A percentile compares a stretch with the other conserved stretches of the same genome.
phyloP scores from a whole-genome alignment of 2,888 invertebrate genomes.

The Deroplatys truncata region DNA sequence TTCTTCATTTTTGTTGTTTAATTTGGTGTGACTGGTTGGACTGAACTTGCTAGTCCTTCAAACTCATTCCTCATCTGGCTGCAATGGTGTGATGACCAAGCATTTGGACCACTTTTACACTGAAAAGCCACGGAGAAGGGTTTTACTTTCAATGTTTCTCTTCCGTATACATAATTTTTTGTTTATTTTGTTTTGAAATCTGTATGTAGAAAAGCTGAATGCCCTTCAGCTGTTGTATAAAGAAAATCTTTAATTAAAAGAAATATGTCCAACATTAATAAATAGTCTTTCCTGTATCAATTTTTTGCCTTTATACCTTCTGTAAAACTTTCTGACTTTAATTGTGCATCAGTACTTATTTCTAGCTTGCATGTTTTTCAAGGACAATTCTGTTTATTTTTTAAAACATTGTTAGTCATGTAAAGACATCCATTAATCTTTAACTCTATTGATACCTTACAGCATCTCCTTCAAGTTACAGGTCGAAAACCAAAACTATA shows the following conservation, averaged over 20 bases:
- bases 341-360: no score
- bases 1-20: slow-evolving; percentile 9
- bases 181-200: slow-evolving; percentile 39
- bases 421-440: no score
- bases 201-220: slow-evolving; percentile 44
- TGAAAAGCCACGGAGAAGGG: slow-evolving; percentile 27
- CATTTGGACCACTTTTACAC: slow-evolving; percentile 21
- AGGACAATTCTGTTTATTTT: no score
- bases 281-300: not conserved
- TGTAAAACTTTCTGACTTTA: not conserved
- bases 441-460: no score
- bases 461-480: no score
- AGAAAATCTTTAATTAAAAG: slow-evolving; percentile 48
- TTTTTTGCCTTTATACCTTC: not conserved
- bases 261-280: slow-evolving; percentile 7
- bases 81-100: slow-evolving; percentile 17
- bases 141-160: slow-evolving; percentile 27
- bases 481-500: no score
- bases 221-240: slow-evolving; percentile 45
- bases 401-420: no score
- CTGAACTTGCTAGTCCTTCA: slow-evolving; percentile 30
- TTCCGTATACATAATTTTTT: slow-evolving; percentile 21
- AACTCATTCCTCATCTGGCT: slow-evolving; percentile 28
- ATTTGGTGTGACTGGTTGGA: slow-evolving; percentile 24
- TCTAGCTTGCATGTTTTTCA: no score